Conservation (phyloP, 2,797 vertebrate genomes). For the Pygocentrus nattereri region DNA sequence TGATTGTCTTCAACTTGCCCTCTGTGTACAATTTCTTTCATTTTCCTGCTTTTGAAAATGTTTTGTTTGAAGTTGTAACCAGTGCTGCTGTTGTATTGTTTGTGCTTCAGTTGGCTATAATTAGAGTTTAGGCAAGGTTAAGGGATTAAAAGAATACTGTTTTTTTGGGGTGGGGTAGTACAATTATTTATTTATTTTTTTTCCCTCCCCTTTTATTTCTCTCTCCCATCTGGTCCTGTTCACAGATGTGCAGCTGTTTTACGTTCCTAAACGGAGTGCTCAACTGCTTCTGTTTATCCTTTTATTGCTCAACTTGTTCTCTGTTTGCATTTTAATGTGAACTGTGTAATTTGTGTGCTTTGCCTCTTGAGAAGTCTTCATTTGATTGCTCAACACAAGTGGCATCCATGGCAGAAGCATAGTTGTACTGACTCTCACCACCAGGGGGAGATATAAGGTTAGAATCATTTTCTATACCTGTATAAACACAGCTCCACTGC, state of each 20-base stretch:
- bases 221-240: neutral
- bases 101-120: neutral
- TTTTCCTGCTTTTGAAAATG: neutral
- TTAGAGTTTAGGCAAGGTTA: neutral
- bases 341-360: neutral
- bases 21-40: neutral
- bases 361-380: conserved; percentile 25
- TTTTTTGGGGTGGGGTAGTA: no score
- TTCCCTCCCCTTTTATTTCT: neutral
- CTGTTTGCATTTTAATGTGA: neutral
- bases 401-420: neutral
- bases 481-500: neutral
- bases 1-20: neutral
- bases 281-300: neutral
- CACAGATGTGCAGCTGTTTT: neutral
- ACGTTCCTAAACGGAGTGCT: neutral
- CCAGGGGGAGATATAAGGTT: conserved; percentile 15
- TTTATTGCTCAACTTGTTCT: neutral
- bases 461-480: neutral
- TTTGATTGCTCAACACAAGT: conserved; percentile 27
- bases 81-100: neutral
- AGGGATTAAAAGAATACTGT: neutral
- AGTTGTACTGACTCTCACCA: conserved; percentile 10
- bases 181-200: no score
- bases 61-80: neutral